phyloP scores from a whole-genome alignment of 2,797 vertebrate species.

The Gambusia yucatana region DNA sequence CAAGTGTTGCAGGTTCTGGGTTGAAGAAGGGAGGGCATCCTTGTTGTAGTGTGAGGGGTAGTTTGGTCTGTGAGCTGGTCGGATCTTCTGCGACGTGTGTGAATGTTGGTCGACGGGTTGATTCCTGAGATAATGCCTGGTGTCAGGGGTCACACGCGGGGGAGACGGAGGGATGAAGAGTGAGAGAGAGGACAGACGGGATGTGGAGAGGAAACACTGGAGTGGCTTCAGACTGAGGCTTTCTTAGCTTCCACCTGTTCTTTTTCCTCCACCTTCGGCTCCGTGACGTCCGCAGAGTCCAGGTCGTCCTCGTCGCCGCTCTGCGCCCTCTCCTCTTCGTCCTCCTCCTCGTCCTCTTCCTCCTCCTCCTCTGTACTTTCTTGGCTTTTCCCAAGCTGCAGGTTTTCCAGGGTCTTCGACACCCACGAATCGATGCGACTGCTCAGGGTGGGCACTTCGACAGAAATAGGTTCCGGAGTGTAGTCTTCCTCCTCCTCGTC shows the following conservation, averaged over 20 bases:
- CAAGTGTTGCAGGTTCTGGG: constrained; percentile 76
- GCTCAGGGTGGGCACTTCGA: constrained; percentile 91
- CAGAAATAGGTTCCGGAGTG: constrained; percentile 89
- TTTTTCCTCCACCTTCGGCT: constrained; percentile 73
- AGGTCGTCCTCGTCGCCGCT: constrained; percentile 90
- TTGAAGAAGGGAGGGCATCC: constrained; percentile 30
- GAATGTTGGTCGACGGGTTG: constrained; percentile 61
- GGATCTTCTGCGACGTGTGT: constrained; percentile 34
- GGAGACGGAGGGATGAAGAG: constrained; percentile 38
- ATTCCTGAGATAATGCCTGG: constrained; percentile 89
- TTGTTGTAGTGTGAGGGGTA: constrained; percentile 17
- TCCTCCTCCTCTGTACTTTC: constrained; percentile 87
- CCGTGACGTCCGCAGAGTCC: constrained; percentile 81
- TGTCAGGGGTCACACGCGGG: constrained; percentile 68
- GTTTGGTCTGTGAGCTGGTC: constrained; percentile 48
- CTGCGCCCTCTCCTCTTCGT: constrained; percentile 81
- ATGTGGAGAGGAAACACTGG: constrained; percentile 13
- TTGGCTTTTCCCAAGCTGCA: constrained; percentile 92
- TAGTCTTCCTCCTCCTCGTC: constrained; percentile 96
- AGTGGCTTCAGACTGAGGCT: constrained; percentile 59
- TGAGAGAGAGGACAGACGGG: constrained; percentile 26
- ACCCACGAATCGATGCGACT: constrained; percentile 98
- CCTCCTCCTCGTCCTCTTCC: constrained; percentile 82
- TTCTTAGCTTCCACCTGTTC: constrained; percentile 72
- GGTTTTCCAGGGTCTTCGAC: constrained; percentile 95